These are phyloP conservation scores for Vimba vimba DNA, from an alignment of 2,113 vertebrate genomes.

Conservation along the genomic window DNA sequence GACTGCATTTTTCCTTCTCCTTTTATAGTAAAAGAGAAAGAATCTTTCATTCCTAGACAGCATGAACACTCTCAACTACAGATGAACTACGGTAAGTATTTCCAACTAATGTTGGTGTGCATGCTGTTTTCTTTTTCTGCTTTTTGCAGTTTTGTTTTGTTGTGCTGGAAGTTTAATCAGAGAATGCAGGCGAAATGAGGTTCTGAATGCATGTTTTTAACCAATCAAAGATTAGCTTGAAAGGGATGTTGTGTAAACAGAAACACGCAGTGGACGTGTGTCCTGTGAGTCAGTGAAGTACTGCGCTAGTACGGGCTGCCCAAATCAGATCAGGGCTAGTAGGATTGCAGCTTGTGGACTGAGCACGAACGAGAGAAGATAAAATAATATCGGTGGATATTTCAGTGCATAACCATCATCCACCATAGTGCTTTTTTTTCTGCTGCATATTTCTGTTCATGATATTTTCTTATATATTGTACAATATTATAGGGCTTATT, in stretches of 20 bases:
- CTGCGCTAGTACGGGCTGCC: background rate
- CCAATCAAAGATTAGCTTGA: background rate
- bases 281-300: conserved; percentile 14
- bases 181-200: background rate
- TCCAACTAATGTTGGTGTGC: conserved; percentile 11
- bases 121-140: background rate
- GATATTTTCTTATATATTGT: background rate
- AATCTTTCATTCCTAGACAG: background rate
- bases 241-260: background rate
- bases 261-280: background rate
- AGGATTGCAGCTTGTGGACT: background rate
- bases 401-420: background rate
- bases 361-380: background rate
- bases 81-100: conserved; percentile 51
- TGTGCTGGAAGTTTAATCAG: background rate
- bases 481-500: background rate
- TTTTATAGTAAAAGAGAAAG: background rate
- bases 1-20: conserved; percentile 29
- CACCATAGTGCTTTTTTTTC: background rate
- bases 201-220: background rate
- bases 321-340: conserved; percentile 19
- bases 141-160: conserved; percentile 23
- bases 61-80: conserved; percentile 21
- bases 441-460: background rate
- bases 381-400: background rate